A percentile compares a stretch with the other conserved stretches of the same genome.
Evolutionary conservation across 2,888 invertebrate species (phyloP).

Genomic region (Saturnia japonica): DNA sequence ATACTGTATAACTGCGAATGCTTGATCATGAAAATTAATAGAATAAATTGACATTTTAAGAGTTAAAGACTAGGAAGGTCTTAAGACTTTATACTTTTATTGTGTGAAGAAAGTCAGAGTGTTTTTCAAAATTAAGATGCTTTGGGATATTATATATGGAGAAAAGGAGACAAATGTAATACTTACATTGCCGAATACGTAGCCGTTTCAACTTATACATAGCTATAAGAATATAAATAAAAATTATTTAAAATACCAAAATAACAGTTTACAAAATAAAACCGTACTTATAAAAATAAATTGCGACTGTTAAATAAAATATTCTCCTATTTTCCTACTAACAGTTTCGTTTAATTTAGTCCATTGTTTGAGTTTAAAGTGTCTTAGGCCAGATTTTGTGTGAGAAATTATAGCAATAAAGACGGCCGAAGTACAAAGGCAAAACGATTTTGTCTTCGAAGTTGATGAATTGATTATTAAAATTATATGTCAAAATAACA

Average conservation of each 20-base stretch:
- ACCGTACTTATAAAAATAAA: slow-evolving; percentile 10
- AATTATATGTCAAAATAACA: slow-evolving; percentile 6
- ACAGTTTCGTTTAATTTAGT: slow-evolving; percentile 16
- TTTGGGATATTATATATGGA: too few species aligned
- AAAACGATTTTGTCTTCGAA: slow-evolving; percentile 12
- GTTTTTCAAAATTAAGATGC: too few species aligned
- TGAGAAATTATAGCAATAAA: slow-evolving; percentile 20
- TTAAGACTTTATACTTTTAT: too few species aligned
- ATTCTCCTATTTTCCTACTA: slow-evolving; percentile 9
- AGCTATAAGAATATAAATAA: not conserved
- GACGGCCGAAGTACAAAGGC: slow-evolving; percentile 12
- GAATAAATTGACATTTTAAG: too few species aligned
- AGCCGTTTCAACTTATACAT: not conserved
- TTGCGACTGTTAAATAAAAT: slow-evolving; percentile 3
- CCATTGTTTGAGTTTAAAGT: slow-evolving; percentile 18
- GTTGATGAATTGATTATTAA: slow-evolving; percentile 13
- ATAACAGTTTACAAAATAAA: not conserved
- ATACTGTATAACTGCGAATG: too few species aligned
- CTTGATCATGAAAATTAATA: too few species aligned
- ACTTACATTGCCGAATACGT: too few species aligned
- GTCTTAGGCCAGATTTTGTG: slow-evolving; percentile 8
- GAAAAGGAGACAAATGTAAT: too few species aligned
- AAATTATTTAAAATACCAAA: not conserved
- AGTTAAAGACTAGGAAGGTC: too few species aligned
- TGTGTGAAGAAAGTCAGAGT: too few species aligned